These are phyloP conservation scores for Leucosticte australis DNA, from an alignment of 2,113 vertebrate genomes.

Conservation along the genomic window DNA sequence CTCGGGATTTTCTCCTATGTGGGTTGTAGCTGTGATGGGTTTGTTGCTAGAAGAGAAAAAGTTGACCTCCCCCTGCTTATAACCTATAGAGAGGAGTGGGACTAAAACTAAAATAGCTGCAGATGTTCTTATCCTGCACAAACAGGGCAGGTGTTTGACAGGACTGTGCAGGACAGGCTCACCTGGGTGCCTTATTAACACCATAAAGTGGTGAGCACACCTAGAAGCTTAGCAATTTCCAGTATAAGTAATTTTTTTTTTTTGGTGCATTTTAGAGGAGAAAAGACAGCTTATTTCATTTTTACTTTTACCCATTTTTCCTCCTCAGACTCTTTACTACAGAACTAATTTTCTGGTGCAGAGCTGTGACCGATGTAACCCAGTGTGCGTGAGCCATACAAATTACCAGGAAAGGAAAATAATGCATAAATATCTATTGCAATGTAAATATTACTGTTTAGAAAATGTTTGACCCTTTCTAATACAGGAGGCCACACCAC, in stretches of 20 bases:
- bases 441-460: slow-evolving; percentile 33
- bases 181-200: background rate
- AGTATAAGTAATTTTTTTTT: background rate
- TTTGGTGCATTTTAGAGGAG: background rate
- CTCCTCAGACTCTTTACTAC: background rate
- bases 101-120: background rate
- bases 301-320: background rate
- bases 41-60: background rate
- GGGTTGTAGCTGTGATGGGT: background rate
- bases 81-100: background rate
- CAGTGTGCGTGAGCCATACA: background rate
- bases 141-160: background rate
- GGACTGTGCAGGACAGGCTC: background rate
- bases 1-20: background rate
- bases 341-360: background rate
- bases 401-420: slow-evolving; percentile 4
- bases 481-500: slow-evolving; percentile 11
- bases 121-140: background rate
- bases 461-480: slow-evolving; percentile 36
- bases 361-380: background rate
- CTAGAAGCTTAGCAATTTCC: background rate
- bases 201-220: background rate
- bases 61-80: background rate
- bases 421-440: background rate
- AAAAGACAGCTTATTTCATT: background rate